A percentile compares a stretch with the other conserved stretches of the same genome.
Conservation (phyloP, 1,140 invertebrate genomes). For the Apis dorsata region DNA sequence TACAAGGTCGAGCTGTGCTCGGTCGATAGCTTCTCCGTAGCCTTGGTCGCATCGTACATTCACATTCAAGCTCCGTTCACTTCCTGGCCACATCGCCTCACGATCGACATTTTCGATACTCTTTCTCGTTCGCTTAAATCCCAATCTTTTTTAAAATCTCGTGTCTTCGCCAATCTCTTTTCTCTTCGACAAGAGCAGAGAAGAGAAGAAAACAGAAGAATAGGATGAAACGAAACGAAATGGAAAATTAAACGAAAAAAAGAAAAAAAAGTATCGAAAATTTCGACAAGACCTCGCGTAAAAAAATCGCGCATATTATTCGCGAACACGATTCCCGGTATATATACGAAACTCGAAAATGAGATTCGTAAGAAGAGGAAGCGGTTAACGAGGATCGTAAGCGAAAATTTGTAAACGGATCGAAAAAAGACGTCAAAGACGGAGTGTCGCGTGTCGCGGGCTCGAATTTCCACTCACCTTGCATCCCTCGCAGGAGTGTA, state of each 20-base stretch:
- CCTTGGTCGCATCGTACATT: constrained; percentile 65
- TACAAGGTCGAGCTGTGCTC: constrained; percentile 46
- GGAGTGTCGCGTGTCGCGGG: not conserved
- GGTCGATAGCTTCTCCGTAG: constrained; percentile 63
- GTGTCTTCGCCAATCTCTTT: not conserved
- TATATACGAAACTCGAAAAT: not conserved
- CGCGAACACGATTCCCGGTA: not conserved
- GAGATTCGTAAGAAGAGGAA: not conserved
- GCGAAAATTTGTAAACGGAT: constrained; percentile 13
- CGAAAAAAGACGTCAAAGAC: not conserved
- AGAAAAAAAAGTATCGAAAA: constrained; percentile 25
- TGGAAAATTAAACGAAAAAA: not conserved
- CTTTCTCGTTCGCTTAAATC: not conserved
- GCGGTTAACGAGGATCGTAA: not conserved
- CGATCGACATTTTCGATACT: constrained; percentile 38
- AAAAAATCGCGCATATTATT: not conserved
- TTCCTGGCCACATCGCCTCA: constrained; percentile 45
- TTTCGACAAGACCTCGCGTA: not conserved
- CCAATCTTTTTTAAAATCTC: not conserved
- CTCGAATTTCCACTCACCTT: constrained; percentile 88
- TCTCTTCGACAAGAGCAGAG: too few relatives aligned
- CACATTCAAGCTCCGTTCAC: constrained; percentile 56
- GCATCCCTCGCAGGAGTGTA: constrained; percentile 99
- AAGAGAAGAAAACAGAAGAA: too few relatives aligned
- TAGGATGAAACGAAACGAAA: not conserved